Conservation (phyloP, 2,113 vertebrate genomes). For the mouse (Mus musculus) region GRCm39 chr4:148951501-148952000, state of each 20-base stretch:
- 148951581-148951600: slow-evolving; percentile 56
- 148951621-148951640: slow-evolving; percentile 82
- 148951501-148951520: slow-evolving; percentile 64
- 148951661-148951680: slow-evolving; percentile 84
- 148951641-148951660: slow-evolving; percentile 83
- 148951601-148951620: slow-evolving; percentile 77
- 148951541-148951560: slow-evolving; percentile 74
- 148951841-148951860: slow-evolving; percentile 90
- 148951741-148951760: slow-evolving; percentile 91
- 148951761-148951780: slow-evolving; percentile 91
- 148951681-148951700: slow-evolving; percentile 81
- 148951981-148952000: slow-evolving; percentile 72
- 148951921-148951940: slow-evolving; percentile 80
- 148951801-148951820: slow-evolving; percentile 89
- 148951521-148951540: slow-evolving; percentile 80
- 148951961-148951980: slow-evolving; percentile 68
- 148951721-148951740: slow-evolving; percentile 91
- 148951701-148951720: slow-evolving; percentile 85
- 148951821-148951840: slow-evolving; percentile 91
- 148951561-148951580: slow-evolving; percentile 74
- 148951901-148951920: slow-evolving; percentile 85
- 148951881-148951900: slow-evolving; percentile 89
- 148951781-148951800: slow-evolving; percentile 90
- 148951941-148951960: slow-evolving; percentile 80
- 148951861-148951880: slow-evolving; percentile 88